Evolutionary conservation across 30 jellyfish, hydroid and myxozoan species (phyloP), one percentile per base, ranked within the genome.

Genomic region (Aurelia aurita): DNA sequence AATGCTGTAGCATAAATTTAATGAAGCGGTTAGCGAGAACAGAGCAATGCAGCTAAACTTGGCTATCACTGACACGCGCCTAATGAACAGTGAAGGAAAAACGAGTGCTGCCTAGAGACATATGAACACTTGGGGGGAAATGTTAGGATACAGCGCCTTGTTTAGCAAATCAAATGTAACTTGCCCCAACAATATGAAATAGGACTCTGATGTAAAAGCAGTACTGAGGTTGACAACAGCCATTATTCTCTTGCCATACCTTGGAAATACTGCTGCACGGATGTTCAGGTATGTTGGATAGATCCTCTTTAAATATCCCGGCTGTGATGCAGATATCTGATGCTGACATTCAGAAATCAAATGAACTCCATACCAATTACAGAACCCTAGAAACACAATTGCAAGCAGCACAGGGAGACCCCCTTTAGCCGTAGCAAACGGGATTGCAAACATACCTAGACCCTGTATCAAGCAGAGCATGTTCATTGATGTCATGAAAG

Each of bases 1-100:
- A n/a, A 58, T 25, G 0, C 59, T 86, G 46, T 27, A 69, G 54
- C 47, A 26, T 29, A 70, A 14, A 14, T 27, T 47, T 11, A 74
- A 35, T 0, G 89, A 90, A 44, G 35, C 4, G 18, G 65, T 46
- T 6, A 58, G 46, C 27, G 84, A 70, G 16, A 70, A 49, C 10
- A 88, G 45, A 10, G 95, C 71, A 31, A 88, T 12, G 26, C 73
- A 81, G 47, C 97, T 79, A 27, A 79, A 62, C 91, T 94, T 80
- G 0, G 97, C 97, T 0, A 88, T 16, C 26, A 88, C 34, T 26
- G 97, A 88, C 85, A 88, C 89, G 21, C 91, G 74, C 32, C 75
- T 92, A 8, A 88, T 61, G 57, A 80, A 80, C 8, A 88, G 81
- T 4, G 54, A 83, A 23, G 97, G 97, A n/a, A 88, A 82, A 0